These are phyloP conservation scores for Branchipolynoe longqiensis DNA, from an alignment of 2,888 invertebrate species.

Conservation along the genomic window DNA sequence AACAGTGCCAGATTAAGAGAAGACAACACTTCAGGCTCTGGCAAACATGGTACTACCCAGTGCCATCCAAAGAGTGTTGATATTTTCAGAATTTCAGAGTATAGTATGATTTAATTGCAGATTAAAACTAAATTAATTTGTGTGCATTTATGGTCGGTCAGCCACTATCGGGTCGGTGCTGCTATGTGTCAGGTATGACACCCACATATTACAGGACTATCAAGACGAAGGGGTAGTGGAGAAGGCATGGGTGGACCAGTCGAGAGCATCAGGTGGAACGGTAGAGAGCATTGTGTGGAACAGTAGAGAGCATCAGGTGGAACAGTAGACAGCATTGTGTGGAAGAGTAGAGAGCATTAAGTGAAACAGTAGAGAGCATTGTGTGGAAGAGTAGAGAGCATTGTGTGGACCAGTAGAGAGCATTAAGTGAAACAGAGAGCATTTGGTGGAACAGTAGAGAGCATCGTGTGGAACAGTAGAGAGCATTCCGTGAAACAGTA, in stretches of 20 bases:
- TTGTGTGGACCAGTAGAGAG: neutral
- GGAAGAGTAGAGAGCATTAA: conserved; percentile 3
- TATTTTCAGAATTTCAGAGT: no score
- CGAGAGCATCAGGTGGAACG: neutral
- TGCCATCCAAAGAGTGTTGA: no score
- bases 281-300: neutral
- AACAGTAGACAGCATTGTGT: neutral
- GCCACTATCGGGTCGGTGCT: no score
- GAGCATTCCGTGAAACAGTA: neutral
- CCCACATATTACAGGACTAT: no score
- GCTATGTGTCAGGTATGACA: no score
- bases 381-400: neutral
- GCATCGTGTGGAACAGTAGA: neutral
- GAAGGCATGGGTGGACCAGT: neutral
- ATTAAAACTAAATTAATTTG: no score
- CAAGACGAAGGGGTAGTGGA: neutral
- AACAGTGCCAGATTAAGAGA: no score
- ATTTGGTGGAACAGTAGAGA: neutral
- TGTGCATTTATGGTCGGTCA: no score
- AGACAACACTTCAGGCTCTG: no score
- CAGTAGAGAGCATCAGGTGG: neutral
- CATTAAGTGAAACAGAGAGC: neutral
- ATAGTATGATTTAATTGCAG: no score
- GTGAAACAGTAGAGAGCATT: neutral
- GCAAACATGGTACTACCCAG: no score